Percentiles rank a stretch among this genome's conserved stretches.
Evolutionary conservation across 2,888 invertebrate genomes (phyloP).

Genomic region (Lottia gigantea): DNA sequence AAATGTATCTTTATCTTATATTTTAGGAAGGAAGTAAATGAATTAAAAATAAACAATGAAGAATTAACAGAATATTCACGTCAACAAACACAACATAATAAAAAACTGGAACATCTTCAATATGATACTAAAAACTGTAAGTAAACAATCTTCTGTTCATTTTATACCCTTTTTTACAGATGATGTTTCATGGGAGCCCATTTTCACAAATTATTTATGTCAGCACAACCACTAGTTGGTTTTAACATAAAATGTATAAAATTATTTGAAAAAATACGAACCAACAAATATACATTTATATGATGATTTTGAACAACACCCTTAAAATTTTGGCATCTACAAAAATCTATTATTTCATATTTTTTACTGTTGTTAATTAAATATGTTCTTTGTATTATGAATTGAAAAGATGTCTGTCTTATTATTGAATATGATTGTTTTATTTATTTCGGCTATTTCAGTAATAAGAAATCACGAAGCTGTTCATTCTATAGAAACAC

Average conservation of each 20-base stretch:
- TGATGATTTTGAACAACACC: too few species aligned
- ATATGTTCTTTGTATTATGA: too few species aligned
- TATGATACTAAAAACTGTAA: constrained; percentile 64
- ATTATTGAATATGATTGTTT: too few species aligned
- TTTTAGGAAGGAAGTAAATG: constrained; percentile 58
- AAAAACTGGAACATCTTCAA: constrained; percentile 64
- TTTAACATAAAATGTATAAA: too few species aligned
- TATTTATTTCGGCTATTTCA: constrained; percentile 32
- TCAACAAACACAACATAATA: constrained; percentile 63
- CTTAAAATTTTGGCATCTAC: too few species aligned
- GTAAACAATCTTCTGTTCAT: constrained; percentile 18
- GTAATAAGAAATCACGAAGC: constrained; percentile 66
- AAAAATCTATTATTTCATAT: too few species aligned
- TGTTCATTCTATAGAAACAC: constrained; percentile 59
- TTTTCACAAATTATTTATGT: not conserved
- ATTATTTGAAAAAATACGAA: too few species aligned
- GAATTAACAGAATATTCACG: constrained; percentile 62
- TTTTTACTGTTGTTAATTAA: too few species aligned
- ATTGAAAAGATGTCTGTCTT: too few species aligned
- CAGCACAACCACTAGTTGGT: too few species aligned
- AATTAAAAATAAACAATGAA: constrained; percentile 61
- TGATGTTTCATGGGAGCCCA: not conserved
- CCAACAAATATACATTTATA: too few species aligned
- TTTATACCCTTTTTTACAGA: not conserved
- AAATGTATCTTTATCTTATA: not conserved